Evolutionary conservation across 2,113 vertebrate genomes (phyloP).

Genomic region (Brachyhypopomus gauderio): DNA sequence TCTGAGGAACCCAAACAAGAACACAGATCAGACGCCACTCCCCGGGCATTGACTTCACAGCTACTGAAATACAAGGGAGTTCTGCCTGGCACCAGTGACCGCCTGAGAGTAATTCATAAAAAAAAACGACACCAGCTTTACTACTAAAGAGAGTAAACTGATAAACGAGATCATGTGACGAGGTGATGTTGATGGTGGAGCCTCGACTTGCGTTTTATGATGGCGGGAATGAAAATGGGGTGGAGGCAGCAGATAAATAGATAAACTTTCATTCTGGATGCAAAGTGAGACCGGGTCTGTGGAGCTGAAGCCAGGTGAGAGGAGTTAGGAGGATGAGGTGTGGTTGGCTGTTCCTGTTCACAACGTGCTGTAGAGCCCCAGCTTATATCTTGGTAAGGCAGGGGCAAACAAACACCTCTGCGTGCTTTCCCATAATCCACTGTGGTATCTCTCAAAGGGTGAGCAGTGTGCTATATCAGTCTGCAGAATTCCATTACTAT

Average conservation of each 20-base stretch:
- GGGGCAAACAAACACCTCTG: conserved; percentile 20
- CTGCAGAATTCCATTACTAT: conserved; percentile 54
- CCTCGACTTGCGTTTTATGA: neutral
- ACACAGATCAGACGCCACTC: conserved; percentile 16
- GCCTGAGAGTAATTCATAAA: conserved; percentile 26
- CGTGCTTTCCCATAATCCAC: neutral
- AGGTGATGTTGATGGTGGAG: conserved; percentile 35
- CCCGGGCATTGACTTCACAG: conserved; percentile 6
- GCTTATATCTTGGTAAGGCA: conserved; percentile 13
- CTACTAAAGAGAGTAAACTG: conserved; percentile 30
- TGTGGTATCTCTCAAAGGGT: neutral
- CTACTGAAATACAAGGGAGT: conserved; percentile 22
- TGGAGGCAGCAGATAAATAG: conserved; percentile 22
- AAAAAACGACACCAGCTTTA: neutral
- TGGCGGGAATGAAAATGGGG: conserved; percentile 33
- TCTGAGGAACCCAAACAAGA: conserved; percentile 22
- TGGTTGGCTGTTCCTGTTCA: neutral
- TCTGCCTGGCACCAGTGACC: conserved; percentile 17
- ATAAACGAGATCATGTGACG: conserved; percentile 32
- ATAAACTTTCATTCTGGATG: conserved; percentile 31
- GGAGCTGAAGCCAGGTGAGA: neutral
- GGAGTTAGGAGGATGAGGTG: neutral
- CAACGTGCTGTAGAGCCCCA: neutral
- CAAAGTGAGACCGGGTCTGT: neutral
- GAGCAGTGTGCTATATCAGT: conserved; percentile 27